Conservation (phyloP, 2,797 vertebrate species). For the Clarias fuscus region DNA sequence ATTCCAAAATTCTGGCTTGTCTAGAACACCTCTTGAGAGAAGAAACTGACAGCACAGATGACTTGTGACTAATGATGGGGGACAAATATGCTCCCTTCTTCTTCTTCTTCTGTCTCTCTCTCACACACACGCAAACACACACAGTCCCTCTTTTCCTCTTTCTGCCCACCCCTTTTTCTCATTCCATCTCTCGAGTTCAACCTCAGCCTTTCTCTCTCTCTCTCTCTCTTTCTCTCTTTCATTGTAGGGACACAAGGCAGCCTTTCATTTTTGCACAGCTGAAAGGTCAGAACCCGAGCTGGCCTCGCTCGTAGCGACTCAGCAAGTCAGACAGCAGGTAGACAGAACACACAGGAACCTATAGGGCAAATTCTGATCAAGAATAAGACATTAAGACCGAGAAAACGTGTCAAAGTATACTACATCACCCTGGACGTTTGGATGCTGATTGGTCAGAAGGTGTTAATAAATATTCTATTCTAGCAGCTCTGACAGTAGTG, state of each 20-base stretch:
- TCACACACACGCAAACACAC: slow-evolving; percentile 22
- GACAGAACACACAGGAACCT: slow-evolving; percentile 1
- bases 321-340: slow-evolving; percentile 30
- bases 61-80: slow-evolving; percentile 45
- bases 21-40: slow-evolving; percentile 5
- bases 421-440: neutral
- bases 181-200: slow-evolving; percentile 46
- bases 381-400: neutral
- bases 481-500: too few relatives aligned
- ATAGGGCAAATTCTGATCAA: neutral
- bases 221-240: slow-evolving; percentile 45
- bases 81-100: slow-evolving; percentile 44
- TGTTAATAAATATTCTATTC: neutral
- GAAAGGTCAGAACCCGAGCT: slow-evolving; percentile 52
- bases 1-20: slow-evolving; percentile 8
- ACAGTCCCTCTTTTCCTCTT: slow-evolving; percentile 35
- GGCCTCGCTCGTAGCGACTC: slow-evolving; percentile 40
- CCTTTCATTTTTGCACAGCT: slow-evolving; percentile 55
- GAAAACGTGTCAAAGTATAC: neutral
- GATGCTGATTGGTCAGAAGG: neutral
- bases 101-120: slow-evolving; percentile 35
- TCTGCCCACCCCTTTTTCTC: slow-evolving; percentile 47
- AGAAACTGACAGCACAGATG: slow-evolving; percentile 30
- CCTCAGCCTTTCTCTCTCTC: slow-evolving; percentile 24
- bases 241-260: slow-evolving; percentile 54